Percentiles rank a stretch among this genome's conserved stretches.
Conservation (phyloP, 2,113 vertebrate genomes). For the Nicator chloris region DNA sequence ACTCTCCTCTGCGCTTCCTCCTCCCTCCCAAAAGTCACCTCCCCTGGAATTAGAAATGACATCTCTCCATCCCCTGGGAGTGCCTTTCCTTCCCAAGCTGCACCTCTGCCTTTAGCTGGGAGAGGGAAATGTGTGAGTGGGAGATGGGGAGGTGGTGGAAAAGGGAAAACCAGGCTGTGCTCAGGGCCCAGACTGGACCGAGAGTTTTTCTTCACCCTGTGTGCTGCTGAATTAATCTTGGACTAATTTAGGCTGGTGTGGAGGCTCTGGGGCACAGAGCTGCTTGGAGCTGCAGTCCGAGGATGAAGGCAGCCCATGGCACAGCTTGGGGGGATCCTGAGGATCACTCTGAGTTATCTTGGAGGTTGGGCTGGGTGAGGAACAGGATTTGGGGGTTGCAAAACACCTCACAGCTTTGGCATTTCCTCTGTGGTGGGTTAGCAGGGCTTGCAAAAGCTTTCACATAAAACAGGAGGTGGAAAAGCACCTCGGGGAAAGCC, state of each 20-base stretch:
- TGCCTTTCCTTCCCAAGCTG: background rate
- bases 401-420: background rate
- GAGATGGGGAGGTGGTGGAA: background rate
- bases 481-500: background rate
- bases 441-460: background rate
- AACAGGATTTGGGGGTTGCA: background rate
- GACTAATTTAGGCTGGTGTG: background rate
- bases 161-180: rapidly evolving
- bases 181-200: rapidly evolving
- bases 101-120: background rate
- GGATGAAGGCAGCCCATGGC: background rate
- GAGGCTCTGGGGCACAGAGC: background rate
- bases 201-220: background rate
- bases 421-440: background rate
- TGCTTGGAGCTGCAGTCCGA: rapidly evolving
- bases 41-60: background rate
- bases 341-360: background rate
- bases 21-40: background rate
- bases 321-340: background rate
- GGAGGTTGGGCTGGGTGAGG: background rate
- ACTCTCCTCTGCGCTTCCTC: background rate
- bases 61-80: background rate
- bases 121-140: background rate
- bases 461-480: background rate
- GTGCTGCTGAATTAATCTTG: background rate